Evolutionary conservation across 2,113 vertebrate genomes (phyloP).

Genomic region (Seriola dumerili): DNA sequence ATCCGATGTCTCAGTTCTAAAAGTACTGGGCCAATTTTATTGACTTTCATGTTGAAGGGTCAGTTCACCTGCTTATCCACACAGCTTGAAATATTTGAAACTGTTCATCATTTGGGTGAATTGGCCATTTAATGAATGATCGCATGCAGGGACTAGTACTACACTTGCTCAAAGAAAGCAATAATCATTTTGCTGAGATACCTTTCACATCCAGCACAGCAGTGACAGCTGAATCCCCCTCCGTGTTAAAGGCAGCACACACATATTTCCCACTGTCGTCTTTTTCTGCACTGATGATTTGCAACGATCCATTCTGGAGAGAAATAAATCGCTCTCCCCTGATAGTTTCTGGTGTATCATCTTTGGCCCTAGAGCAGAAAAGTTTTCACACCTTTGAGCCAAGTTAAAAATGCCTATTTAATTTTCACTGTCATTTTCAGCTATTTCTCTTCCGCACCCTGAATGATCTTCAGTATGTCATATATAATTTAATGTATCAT

Average conservation of each 20-base stretch:
- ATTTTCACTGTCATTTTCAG: neutral
- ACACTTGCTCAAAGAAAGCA: neutral
- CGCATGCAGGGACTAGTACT: neutral
- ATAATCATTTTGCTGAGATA: constrained; percentile 68
- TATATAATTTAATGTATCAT: neutral
- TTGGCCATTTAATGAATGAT: constrained; percentile 9
- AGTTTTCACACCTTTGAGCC: constrained; percentile 16
- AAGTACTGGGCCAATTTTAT: neutral
- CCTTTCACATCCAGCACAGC: constrained; percentile 92
- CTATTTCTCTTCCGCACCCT: too few species aligned
- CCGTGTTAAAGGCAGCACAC: constrained; percentile 87
- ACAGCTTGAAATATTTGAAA: neutral
- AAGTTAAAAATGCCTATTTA: neutral
- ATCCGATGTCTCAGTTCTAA: neutral
- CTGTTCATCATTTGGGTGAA: neutral
- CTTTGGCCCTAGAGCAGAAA: constrained; percentile 85
- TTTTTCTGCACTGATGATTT: constrained; percentile 82
- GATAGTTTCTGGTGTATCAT: constrained; percentile 79
- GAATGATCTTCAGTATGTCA: neutral
- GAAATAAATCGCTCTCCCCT: constrained; percentile 72
- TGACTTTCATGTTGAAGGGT: neutral
- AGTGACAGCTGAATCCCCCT: constrained; percentile 85
- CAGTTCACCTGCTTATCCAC: neutral
- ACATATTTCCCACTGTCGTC: constrained; percentile 89
- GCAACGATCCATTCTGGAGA: constrained; percentile 86